phyloP scores from a whole-genome alignment of 2,113 vertebrate species.

The Odocoileus virginianus region DNA sequence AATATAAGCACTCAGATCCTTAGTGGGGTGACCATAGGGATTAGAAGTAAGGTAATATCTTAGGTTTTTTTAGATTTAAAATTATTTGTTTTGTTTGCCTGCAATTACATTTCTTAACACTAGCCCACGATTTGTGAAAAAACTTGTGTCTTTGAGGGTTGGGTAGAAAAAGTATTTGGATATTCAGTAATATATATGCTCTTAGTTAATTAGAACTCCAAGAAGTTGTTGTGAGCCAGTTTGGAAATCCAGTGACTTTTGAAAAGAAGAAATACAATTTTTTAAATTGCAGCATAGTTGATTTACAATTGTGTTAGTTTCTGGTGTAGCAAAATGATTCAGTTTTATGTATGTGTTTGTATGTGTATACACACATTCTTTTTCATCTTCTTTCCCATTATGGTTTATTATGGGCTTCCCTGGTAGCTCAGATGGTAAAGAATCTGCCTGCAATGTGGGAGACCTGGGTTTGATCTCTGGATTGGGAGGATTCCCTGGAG shows the following conservation, averaged over 20 bases:
- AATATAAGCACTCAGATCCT: not conserved
- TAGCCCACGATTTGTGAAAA: not conserved
- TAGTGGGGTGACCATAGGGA: not conserved
- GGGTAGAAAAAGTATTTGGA: not conserved
- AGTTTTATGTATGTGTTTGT: not conserved
- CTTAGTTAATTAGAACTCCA: not conserved
- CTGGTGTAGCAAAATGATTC: not conserved
- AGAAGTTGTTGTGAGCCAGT: not conserved
- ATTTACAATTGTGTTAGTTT: not conserved
- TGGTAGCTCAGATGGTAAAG: not conserved
- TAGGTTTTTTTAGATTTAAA: not conserved
- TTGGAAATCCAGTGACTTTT: not conserved
- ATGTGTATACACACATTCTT: not conserved
- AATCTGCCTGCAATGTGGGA: not conserved
- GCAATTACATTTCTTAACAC: slow-evolving; percentile 5
- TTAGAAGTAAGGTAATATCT: not conserved
- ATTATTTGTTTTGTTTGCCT: not conserved
- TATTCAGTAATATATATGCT: slow-evolving; percentile 16
- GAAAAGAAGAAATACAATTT: not conserved
- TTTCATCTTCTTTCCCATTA: not conserved
- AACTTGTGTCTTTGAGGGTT: slow-evolving; percentile 21
- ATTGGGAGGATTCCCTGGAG: not conserved
- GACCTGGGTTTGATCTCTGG: not conserved
- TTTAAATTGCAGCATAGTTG: not conserved
- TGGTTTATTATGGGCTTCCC: not conserved